A percentile compares a stretch with the other conserved stretches of the same genome.
Conservation (phyloP, 1,140 invertebrate species). For the Nebria ingens region DNA sequence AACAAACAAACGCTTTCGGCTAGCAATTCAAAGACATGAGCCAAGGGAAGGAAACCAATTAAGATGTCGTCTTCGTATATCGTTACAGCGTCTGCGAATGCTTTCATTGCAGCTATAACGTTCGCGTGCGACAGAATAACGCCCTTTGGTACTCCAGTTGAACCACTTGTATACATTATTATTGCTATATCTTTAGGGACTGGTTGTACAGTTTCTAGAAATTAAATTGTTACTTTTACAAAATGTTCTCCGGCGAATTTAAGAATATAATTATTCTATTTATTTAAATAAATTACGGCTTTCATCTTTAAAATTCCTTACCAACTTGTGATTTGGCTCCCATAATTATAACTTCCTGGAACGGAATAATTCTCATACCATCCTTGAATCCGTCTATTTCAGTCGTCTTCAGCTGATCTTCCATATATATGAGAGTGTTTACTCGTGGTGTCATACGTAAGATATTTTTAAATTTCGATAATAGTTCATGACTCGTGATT, state of each 20-base stretch:
- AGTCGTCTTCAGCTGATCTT: constrained; percentile 67
- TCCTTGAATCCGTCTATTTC: constrained; percentile 56
- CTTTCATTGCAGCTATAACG: constrained; percentile 77
- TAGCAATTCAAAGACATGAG: constrained; percentile 93
- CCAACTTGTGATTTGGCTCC: constrained; percentile 33
- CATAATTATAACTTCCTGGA: constrained; percentile 43
- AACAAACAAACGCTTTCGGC: constrained; percentile 62
- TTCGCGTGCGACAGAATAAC: constrained; percentile 83
- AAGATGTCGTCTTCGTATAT: constrained; percentile 70
- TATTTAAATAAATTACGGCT: constrained; percentile 28
- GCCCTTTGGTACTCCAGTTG: constrained; percentile 84
- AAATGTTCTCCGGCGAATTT: not conserved
- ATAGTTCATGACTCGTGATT: constrained; percentile 78
- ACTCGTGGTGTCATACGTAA: constrained; percentile 56
- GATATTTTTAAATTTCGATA: constrained; percentile 80
- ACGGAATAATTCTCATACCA: constrained; percentile 53
- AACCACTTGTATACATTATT: constrained; percentile 94
- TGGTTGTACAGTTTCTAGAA: constrained; percentile 45
- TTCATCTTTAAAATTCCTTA: constrained; percentile 39
- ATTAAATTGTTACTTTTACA: not conserved
- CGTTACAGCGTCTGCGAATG: constrained; percentile 71
- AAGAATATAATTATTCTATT: constrained; percentile 13
- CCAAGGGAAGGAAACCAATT: constrained; percentile 91
- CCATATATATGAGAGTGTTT: constrained; percentile 78
- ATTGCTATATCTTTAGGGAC: constrained; percentile 71